Base-by-base conservation (phyloP, 2,113 vertebrate genomes). In the Spermophilus dauricus region DNA sequence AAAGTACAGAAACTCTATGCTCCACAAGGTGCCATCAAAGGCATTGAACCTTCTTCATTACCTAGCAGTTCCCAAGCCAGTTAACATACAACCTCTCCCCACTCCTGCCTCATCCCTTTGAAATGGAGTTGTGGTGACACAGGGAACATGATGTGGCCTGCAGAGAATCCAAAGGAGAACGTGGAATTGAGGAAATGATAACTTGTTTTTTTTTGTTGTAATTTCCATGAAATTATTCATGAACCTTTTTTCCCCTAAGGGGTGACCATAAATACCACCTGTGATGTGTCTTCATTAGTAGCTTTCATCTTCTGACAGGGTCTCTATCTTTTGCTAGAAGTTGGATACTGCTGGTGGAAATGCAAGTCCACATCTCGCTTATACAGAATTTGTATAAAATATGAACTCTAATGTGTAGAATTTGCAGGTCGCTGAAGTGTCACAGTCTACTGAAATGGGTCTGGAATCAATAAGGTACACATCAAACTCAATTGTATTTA, bases 381-480 rank as follows among this genome's bases (percentile, higher is more conserved):
- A 42, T 85, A 81, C 65, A 0, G 45, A 89, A 4, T 97, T 96
- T 95, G 88, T 95, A 65, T 97, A 97, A 97, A 98, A 95, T 96
- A 86, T 42, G 94, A 96, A 97, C 95, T 96, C 72, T 96, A 97
- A 97, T 89, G 93, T 96, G 93, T 86, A 96, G 97, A 98, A 97
- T 98, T 93, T 94, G 80, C 96, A 97, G 97, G 97, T 98, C 95
- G 30, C 95, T 88, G 92, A 98, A 97, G 97, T 97, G 95, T 98
- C 97, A 97, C 95, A 96, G 96, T 98, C 92, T 98, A 97, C 97
- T 96, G 95, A 97, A 97, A 98, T 93, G 92, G 92, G 80, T 97
- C 98, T 98, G 98, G 96, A 98, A 98, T 85, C 97, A 98, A 98
- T 98, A 98, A 98, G 96, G 91, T 96, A 83, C 89, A 94, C 97